Conservation (phyloP, 2,113 vertebrate genomes). For the Xiphophorus maculatus region DNA sequence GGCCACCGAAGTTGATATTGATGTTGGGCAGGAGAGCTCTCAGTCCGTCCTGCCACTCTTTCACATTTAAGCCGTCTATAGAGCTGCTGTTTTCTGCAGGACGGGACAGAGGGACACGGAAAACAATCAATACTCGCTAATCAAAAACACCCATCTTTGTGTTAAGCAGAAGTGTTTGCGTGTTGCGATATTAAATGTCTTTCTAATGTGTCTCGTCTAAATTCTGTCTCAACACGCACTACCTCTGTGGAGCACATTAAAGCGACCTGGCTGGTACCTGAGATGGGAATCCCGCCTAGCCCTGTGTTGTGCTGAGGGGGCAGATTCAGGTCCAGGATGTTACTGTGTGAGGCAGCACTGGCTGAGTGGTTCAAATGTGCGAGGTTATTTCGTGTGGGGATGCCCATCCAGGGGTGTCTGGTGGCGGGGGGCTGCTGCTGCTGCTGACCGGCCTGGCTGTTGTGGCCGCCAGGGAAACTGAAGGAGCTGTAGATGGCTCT, state of each 20-base stretch:
- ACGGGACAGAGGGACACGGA: constrained; percentile 67
- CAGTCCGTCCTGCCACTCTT: constrained; percentile 99
- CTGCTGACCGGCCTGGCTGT: constrained; percentile 70
- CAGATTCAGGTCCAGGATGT: constrained; percentile 98
- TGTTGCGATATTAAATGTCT: constrained; percentile 17
- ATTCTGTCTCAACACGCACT: constrained; percentile 23
- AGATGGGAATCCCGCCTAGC: constrained; percentile 97
- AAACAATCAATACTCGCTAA: constrained; percentile 37
- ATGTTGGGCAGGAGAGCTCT: constrained; percentile 99
- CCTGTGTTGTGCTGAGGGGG: constrained; percentile 96
- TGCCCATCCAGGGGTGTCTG: constrained; percentile 97
- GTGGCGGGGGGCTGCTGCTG: constrained; percentile 81
- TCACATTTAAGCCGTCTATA: constrained; percentile 98
- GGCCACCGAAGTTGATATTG: constrained; percentile 99
- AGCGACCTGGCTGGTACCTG: constrained; percentile 84
- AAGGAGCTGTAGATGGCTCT: constrained; percentile 96
- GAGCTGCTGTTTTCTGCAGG: constrained; percentile 96
- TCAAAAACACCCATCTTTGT: constrained; percentile 28
- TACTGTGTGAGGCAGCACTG: constrained; percentile 95
- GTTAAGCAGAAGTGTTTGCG: background rate
- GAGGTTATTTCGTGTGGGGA: constrained; percentile 91
- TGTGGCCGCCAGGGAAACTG: constrained; percentile 88
- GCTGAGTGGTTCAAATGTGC: constrained; percentile 92
- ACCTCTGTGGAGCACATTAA: constrained; percentile 8
- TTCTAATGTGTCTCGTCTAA: constrained; percentile 7